Percentiles rank a stretch among this genome's conserved stretches.
phyloP scores from a whole-genome alignment of 2,888 invertebrate genomes.

The Ariolimax columbianus region DNA sequence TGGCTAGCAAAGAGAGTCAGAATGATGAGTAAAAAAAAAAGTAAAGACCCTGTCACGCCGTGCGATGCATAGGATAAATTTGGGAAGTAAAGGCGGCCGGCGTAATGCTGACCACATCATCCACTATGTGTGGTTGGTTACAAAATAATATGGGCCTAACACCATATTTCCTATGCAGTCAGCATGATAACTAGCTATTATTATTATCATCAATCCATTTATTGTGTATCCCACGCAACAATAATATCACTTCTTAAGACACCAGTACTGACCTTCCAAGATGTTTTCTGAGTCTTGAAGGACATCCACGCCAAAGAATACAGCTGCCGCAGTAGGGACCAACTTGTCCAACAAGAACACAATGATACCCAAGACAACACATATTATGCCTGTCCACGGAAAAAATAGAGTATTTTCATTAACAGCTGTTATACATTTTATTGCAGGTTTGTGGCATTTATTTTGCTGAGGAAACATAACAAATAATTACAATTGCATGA shows the following conservation, averaged over 20 bases:
- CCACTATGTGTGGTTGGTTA: no score
- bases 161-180: no score
- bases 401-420: neutral
- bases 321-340: conserved; percentile 45
- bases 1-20: no score
- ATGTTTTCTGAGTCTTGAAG: conserved; percentile 67
- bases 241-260: neutral
- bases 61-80: no score
- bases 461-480: neutral
- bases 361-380: conserved; percentile 36
- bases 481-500: neutral
- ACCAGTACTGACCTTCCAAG: conserved; percentile 57
- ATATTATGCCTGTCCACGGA: conserved; percentile 36
- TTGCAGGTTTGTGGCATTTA: neutral
- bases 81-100: no score
- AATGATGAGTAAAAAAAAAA: no score
- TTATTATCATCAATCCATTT: no score
- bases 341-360: conserved; percentile 47
- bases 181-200: no score
- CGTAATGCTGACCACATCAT: no score
- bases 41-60: no score
- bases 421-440: neutral
- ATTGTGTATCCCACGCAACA: no score
- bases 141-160: no score
- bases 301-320: conserved; percentile 72